phyloP scores from a whole-genome alignment of 2,888 invertebrate genomes.

The Ichneumoninae sp. region DNA sequence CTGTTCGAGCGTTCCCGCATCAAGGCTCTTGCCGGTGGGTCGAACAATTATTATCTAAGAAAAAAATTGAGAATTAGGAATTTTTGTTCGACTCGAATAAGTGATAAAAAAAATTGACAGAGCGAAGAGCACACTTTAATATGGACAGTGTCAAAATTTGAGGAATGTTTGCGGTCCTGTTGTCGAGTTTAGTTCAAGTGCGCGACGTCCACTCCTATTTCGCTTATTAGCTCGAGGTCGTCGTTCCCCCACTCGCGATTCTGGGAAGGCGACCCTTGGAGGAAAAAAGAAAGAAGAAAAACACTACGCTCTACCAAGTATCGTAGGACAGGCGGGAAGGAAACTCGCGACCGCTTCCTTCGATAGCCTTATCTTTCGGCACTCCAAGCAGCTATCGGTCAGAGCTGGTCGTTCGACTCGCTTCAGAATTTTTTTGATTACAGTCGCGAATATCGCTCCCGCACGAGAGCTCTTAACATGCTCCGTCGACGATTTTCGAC shows the following conservation, averaged over 20 bases:
- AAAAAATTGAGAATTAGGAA: not conserved
- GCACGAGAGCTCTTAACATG: constrained; percentile 16
- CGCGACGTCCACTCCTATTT: not conserved
- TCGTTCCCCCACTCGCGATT: not conserved
- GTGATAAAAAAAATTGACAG: not conserved
- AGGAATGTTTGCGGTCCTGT: too few species aligned
- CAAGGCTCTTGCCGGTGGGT: constrained; percentile 97
- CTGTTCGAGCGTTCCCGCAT: constrained; percentile 99
- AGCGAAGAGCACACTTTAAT: not conserved
- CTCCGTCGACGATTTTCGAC: constrained; percentile 3
- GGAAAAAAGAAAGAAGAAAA: not conserved
- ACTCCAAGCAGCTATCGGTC: constrained; percentile 35
- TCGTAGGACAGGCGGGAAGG: constrained; percentile 5
- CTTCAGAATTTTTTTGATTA: constrained; percentile 27
- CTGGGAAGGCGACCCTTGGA: not conserved
- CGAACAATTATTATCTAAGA: not conserved
- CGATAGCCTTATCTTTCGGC: constrained; percentile 55
- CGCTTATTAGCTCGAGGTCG: not conserved
- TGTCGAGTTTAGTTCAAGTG: not conserved
- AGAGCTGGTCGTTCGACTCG: constrained; percentile 12
- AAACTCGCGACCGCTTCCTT: constrained; percentile 38
- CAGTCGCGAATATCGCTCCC: constrained; percentile 55
- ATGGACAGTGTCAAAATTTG: not conserved
- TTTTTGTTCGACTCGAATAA: not conserved
- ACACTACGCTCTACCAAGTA: not conserved